Evolutionary conservation across 1,140 invertebrate genomes (phyloP), one percentile per base, ranked within the genome.

Genomic region (Hyphantria cunea): DNA sequence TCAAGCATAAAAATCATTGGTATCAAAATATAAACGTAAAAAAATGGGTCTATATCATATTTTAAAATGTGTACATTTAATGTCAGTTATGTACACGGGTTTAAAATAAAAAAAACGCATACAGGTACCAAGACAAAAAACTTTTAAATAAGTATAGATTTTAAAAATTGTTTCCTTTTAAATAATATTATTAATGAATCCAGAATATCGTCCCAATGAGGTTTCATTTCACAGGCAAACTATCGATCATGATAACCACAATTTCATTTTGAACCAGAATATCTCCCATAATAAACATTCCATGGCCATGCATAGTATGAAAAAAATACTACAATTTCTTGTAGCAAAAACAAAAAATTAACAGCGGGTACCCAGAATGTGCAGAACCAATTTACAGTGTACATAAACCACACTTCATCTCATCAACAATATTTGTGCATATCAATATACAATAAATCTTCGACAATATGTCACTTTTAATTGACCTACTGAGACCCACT

Each of bases 311-410:
- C 84, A 85, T 65, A 79, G 69, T 71, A 76, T 72, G 56, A 67
- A 78, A 44, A n/a, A 75, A 76, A 60, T 71, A 74, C 76, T 78
- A 82, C 69, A 74, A 76, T 76, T 66, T 50, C 48, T 68, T 71
- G 70, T 77, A 78, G 78, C 77, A 55, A 76, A 82, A 78, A 79
- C 62, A 75, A 73, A 70, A 64, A 63, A 14, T 69, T 69, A 25
- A 25, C 63, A 80, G 79, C 80, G 72, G 73, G 64, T 76, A 66
- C 75, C 72, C 68, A 69, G 78, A 64, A 64, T 73, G 86, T 89
- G 86, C 85, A 81, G 65, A 78, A 65, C 78, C 72, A 80, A 76
- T 85, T 71, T 82, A 89, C 80, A 85, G 84, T 89, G 85, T 66
- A 67, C 49, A 63, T 34, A 50, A 68, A 52, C 58, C 60, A 72